These are phyloP conservation scores for Heliconius ethilla DNA, from an alignment of 2,888 invertebrate species.

Conservation along the genomic window DNA sequence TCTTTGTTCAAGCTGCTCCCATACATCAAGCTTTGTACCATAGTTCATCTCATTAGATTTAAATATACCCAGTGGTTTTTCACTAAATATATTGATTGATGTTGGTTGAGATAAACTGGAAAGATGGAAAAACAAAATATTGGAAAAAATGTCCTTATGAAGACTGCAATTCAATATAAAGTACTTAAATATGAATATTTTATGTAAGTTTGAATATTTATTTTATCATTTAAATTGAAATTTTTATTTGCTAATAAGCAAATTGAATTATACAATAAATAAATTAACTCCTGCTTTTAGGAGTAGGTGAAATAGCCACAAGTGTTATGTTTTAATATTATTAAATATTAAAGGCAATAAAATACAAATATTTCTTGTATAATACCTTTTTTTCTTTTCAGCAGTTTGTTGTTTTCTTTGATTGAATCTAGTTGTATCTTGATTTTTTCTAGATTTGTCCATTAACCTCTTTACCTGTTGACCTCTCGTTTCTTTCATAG, in stretches of 20 bases:
- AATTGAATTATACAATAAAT: too few relatives aligned
- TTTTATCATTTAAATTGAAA: too few relatives aligned
- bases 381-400: conserved; percentile 32
- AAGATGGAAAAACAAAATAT: conserved; percentile 31
- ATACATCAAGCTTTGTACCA: conserved; percentile 81
- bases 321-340: too few relatives aligned
- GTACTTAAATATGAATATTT: too few relatives aligned
- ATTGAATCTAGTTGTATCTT: conserved; percentile 54
- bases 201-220: too few relatives aligned
- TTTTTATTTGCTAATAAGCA: too few relatives aligned
- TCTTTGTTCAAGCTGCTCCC: conserved; percentile 85
- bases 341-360: too few relatives aligned
- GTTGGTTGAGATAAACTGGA: conserved; percentile 55
- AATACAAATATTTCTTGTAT: not conserved
- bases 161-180: too few relatives aligned
- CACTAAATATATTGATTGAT: conserved; percentile 84
- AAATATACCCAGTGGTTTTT: conserved; percentile 85
- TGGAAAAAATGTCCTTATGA: not conserved
- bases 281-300: too few relatives aligned
- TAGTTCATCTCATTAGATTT: conserved; percentile 63
- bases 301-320: too few relatives aligned
- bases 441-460: conserved; percentile 56
- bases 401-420: conserved; percentile 50
- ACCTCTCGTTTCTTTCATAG: conserved; percentile 67
- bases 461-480: conserved; percentile 80